Percentiles rank a stretch among this genome's conserved stretches.
These are phyloP conservation scores for Helicoverpa zea DNA, from an alignment of 1,140 invertebrate species.

Conservation along the genomic window DNA sequence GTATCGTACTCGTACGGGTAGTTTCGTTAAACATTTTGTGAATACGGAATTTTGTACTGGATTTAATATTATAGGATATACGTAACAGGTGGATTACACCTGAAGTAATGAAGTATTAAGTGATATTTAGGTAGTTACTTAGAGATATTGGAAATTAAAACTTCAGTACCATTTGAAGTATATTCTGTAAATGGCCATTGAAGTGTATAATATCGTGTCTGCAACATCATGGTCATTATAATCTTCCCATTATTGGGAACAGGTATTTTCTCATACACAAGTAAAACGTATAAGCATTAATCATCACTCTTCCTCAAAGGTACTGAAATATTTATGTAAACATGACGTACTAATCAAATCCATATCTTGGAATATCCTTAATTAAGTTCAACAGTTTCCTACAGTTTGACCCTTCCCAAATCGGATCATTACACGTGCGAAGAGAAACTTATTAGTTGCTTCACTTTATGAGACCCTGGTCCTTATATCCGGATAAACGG, in stretches of 20 bases:
- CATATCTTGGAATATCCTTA: neutral
- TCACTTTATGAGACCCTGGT: slow-evolving; percentile 4
- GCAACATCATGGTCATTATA: no score
- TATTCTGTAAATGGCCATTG: no score
- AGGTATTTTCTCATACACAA: no score
- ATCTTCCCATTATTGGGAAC: no score
- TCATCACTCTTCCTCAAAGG: neutral
- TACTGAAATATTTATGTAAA: neutral
- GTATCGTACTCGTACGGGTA: neutral
- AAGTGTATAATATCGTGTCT: no score
- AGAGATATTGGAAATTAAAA: no score
- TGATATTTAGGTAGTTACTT: no score
- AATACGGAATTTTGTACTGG: slow-evolving; percentile 1
- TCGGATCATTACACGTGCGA: neutral
- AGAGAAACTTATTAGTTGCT: slow-evolving; percentile 14
- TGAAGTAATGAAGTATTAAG: no score
- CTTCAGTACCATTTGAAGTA: no score
- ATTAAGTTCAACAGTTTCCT: neutral
- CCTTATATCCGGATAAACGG: slow-evolving; percentile 5
- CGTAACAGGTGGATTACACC: neutral
- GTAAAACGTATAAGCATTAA: no score
- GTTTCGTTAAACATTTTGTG: neutral
- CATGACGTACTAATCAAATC: neutral
- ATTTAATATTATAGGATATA: neutral
- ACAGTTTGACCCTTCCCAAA: neutral